phyloP scores from a whole-genome alignment of 2,888 invertebrate species.

The Lycia hirtaria region DNA sequence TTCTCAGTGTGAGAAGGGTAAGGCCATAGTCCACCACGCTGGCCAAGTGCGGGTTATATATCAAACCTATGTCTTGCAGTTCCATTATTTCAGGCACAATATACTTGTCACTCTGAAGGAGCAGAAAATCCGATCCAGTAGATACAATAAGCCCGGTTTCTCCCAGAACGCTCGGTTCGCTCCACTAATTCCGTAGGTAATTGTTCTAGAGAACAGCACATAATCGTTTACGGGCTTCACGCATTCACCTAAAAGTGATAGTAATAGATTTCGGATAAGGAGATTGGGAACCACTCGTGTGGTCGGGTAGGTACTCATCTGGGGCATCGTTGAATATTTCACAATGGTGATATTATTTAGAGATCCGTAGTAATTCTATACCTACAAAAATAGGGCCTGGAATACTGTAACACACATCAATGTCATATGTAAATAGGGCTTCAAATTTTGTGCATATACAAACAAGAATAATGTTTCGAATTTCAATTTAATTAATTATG shows the following conservation, averaged over 20 bases:
- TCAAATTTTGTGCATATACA: too few species aligned
- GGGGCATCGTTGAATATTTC: background rate
- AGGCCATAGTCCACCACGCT: too few species aligned
- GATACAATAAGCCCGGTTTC: slow-evolving; percentile 8
- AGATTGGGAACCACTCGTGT: slow-evolving; percentile 19
- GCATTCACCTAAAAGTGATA: slow-evolving; percentile 16
- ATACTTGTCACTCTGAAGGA: too few species aligned
- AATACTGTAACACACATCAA: too few species aligned
- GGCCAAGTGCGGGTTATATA: too few species aligned
- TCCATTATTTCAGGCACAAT: too few species aligned
- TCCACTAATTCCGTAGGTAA: slow-evolving; percentile 18
- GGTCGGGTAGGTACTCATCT: slow-evolving; percentile 7
- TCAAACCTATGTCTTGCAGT: too few species aligned
- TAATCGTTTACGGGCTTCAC: slow-evolving; percentile 20
- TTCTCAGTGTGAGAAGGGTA: too few species aligned
- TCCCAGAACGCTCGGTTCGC: background rate
- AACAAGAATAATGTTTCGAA: too few species aligned
- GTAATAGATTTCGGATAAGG: slow-evolving; percentile 24
- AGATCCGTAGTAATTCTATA: background rate
- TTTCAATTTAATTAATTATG: too few species aligned
- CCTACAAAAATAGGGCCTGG: too few species aligned
- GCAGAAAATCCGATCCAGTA: background rate
- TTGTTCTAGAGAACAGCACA: slow-evolving; percentile 22
- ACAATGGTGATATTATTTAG: background rate
- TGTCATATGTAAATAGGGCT: too few species aligned